Evolutionary conservation across 2,113 vertebrate genomes (phyloP), one percentile per base, ranked within the genome.

Genomic region (Lynx canadensis): DNA sequence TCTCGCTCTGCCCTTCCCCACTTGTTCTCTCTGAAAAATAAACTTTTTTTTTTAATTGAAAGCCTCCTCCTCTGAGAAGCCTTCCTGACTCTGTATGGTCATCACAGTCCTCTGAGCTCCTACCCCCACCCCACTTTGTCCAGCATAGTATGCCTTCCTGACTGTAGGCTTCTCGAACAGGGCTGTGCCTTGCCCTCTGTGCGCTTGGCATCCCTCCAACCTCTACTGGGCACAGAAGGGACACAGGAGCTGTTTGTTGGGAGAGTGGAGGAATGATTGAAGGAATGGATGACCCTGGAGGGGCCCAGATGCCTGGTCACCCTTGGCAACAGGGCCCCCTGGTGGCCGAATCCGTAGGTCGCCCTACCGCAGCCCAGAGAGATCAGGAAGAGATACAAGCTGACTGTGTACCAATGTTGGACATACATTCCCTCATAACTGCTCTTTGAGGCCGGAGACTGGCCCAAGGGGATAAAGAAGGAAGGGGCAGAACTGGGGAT

Each of bases 271-370:
- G 66, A 50, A 48, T 11, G 27, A 5, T 5, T 5, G 38, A 48
- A 25, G 13, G 19, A 48, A 45, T 2, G 48, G 31, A 5, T 8
- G 25, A 10, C 13, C 0, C 0, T 0, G 1, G n/a, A 27, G 50
- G 82, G 63, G 66, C 57, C 23, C 13, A 5, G 73, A 10, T 19
- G 25, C 8, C 3, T 6, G 7, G 5, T 81, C 80, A 2, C 9
- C 27, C 63, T n/a, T 3, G 23, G 71, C 45, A 38, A 82, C 60
- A 82, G 76, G 31, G 95, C 71, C 93, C 87, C 89, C 89, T 96
- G 68, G 85, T 93, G 95, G 93, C 71, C 4, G 21, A 19, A 81
- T 33, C 27, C 27, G 0, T 63, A 18, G 4, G 14, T 29, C 31
- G 0, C 19, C 18, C n/a, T 19, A 50, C 66, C 13, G 0, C 27